These are phyloP conservation scores for Odontomyia ornata DNA, from an alignment of 2,888 invertebrate species.

Conservation along the genomic window DNA sequence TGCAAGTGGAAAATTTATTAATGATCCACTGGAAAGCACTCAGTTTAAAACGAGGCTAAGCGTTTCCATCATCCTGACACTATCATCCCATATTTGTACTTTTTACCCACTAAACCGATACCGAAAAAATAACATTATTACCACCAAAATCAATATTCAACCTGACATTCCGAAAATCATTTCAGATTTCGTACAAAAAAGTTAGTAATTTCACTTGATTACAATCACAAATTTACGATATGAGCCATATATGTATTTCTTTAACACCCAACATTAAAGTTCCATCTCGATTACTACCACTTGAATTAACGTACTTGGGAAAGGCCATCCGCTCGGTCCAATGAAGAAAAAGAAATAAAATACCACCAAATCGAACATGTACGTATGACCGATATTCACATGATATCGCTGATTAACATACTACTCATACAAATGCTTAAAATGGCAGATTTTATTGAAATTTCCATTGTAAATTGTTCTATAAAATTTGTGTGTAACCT, in stretches of 20 bases:
- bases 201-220: slow-evolving; percentile 27
- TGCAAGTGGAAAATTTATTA: too few relatives aligned
- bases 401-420: slow-evolving; percentile 33
- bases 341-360: not conserved
- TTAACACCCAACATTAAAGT: slow-evolving; percentile 23
- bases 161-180: not conserved
- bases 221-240: slow-evolving; percentile 27
- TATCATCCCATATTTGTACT: too few relatives aligned
- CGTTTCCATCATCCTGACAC: too few relatives aligned
- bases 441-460: slow-evolving; percentile 39
- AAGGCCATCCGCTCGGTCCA: not conserved
- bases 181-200: not conserved
- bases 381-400: slow-evolving; percentile 33
- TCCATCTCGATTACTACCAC: not conserved
- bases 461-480: slow-evolving; percentile 36
- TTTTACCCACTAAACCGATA: not conserved
- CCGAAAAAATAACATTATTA: not conserved
- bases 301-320: slow-evolving; percentile 23
- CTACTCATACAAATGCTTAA: slow-evolving; percentile 25
- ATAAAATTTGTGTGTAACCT: slow-evolving; percentile 40
- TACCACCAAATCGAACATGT: not conserved
- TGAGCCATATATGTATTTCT: slow-evolving; percentile 4
- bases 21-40: too few relatives aligned
- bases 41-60: too few relatives aligned
- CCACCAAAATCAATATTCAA: not conserved